Evolutionary conservation across 2,888 invertebrate species (phyloP), one percentile per base, ranked within the genome.

Genomic region (Schizotus pectinicornis): DNA sequence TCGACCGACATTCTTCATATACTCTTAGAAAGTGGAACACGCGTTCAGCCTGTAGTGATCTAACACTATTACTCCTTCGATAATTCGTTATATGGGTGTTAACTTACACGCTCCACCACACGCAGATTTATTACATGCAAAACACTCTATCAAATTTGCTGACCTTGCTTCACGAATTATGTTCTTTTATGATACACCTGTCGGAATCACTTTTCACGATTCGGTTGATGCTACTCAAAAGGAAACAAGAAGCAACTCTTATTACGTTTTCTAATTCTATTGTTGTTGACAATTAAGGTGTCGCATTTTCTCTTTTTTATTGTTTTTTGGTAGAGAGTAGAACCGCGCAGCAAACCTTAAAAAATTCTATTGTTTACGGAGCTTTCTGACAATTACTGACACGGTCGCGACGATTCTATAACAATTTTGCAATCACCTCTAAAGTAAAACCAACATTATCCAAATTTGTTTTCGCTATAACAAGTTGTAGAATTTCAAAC

Each of bases 11-110:
- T 73, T 70, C 69, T 50, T 67, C 52, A 39, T 51, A 50, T 63
- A 62, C 58, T 61, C 63, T 67, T 72, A 73, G 74, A 73, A 74
- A 74, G 72, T 74, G 66, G 74, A 71, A 72, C 73, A 73, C 68
- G 68, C 71, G 65, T 61, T 67, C 61, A 36, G 54, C 56, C 47
- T 57, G 59, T 62, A 64, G 61, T 65, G 61, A 67, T 64, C 66
- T 68, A 64, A 59, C 51, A 62, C 57, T 52, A 63, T 61, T 51
- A 62, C 56, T 42, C 34, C 5, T 22, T 5, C 22, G 22, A 22
- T 22, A 36, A 22, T 14, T 36, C 37, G 37, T n/a, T 42, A 36
- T 13, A 11, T 13, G 31, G 31, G 6, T 30, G 33, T 43, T 43
- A 43, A 43, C 30, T 43, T 31, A 31, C 43, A 43, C 31, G 32